Percentiles rank a stretch among this genome's conserved stretches.
Conservation (phyloP, 2,888 invertebrate genomes). For the Drosophila nr. medialis region DNA sequence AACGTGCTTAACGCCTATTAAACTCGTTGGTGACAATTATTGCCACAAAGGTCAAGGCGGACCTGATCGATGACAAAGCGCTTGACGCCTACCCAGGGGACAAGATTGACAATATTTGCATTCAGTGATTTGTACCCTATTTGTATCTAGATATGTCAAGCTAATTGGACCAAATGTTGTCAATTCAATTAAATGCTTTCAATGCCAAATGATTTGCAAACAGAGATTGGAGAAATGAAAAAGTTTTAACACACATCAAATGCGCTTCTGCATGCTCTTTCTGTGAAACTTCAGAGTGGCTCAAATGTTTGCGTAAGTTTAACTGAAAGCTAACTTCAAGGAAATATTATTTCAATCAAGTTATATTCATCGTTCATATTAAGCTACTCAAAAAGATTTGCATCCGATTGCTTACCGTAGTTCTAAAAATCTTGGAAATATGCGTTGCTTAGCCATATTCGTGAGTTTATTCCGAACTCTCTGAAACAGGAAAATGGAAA, state of each 20-base stretch:
- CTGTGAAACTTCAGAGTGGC: not conserved
- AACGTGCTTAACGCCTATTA: slow-evolving; percentile 68
- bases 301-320: not conserved
- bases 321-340: not conserved
- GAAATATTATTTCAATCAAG: not conserved
- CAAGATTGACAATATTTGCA: slow-evolving; percentile 41
- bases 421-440: not conserved
- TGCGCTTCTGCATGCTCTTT: slow-evolving; percentile 17
- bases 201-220: slow-evolving; percentile 70
- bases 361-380: not conserved
- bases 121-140: slow-evolving; percentile 12
- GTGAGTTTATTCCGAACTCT: not conserved
- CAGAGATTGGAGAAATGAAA: slow-evolving; percentile 45
- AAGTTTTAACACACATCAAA: not conserved
- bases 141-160: slow-evolving; percentile 37
- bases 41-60: slow-evolving; percentile 46
- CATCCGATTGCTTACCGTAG: not conserved
- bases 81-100: slow-evolving; percentile 26
- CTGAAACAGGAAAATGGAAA: rapidly evolving
- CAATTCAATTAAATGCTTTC: slow-evolving; percentile 61
- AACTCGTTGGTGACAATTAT: slow-evolving; percentile 25
- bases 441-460: not conserved
- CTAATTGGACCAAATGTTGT: slow-evolving; percentile 57
- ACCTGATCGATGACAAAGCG: slow-evolving; percentile 38
- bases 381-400: not conserved